Base-by-base conservation (phyloP, 2,888 invertebrate genomes). In the Trichogramma dendrolimi region DNA sequence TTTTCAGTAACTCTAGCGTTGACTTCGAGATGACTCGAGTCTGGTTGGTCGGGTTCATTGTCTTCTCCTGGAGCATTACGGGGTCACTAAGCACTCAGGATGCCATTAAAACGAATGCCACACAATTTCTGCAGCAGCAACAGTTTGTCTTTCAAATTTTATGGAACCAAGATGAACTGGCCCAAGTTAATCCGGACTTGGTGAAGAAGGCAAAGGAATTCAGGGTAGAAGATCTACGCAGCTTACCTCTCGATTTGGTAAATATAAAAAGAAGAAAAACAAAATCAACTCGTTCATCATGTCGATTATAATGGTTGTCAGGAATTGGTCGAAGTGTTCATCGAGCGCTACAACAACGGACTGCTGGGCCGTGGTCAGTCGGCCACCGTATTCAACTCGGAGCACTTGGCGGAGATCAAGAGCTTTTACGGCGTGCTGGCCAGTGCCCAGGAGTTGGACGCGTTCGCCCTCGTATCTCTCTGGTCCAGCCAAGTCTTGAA, bases 371-470 rank as follows among this genome's bases (percentile, higher is more conserved):
- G 73, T n/a, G 76, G 75, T 8, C 72, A 74, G 8, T 64, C 77
- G 42, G 79, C 79, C 72, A 73, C 77, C 14, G 49, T 71, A 5
- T 74, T 74, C 68, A 68, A 79, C 51, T 69, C 69, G 0, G 69
- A 74, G 3, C 74, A 83, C 66, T 75, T 80, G 63, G 79, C 82
- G 52, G 83, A 86, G 70, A 82, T 83, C 6, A 78, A 81, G n/a
- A 77, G 80, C 59, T 79, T 86, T 1, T 86, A 83, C 80, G 79
- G 85, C 54, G 72, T 86, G 40, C 81, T 87, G 72, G 84, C 80
- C 77, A 82, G 82, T 63, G 84, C 86, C 57, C 84, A 83, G 72
- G 84, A 86, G 76, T 87, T 84, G 70, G 81, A 82, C 0, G 83
- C 82, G 60, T 85, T 87, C 79, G 84, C 83, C 76, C 82, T 82